Percentiles rank a stretch among this genome's conserved stretches.
These are phyloP conservation scores for Herpetotheres cachinnans DNA, from an alignment of 2,113 vertebrate species.

Conservation along the genomic window DNA sequence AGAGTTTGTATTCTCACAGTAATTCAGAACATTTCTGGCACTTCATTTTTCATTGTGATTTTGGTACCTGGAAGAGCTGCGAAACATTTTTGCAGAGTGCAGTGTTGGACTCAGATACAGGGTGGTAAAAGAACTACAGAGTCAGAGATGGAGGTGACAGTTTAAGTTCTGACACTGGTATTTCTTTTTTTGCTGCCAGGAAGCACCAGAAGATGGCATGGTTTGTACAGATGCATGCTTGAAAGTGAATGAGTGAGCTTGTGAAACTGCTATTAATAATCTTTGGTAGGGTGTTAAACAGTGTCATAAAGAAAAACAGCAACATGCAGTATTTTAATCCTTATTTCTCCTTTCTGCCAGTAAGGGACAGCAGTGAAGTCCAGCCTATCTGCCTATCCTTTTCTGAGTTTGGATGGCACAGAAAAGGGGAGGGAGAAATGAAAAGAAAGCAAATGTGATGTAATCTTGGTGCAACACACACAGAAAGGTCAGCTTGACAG, in stretches of 20 bases:
- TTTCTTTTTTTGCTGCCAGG: slow-evolving; percentile 68
- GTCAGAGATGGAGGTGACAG: slow-evolving; percentile 13
- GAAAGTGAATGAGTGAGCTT: slow-evolving; percentile 55
- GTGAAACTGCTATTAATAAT: slow-evolving; percentile 75
- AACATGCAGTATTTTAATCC: background rate
- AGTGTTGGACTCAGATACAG: background rate
- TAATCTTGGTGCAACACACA: background rate
- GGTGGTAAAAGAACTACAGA: background rate
- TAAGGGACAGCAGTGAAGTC: background rate
- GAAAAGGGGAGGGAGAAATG: background rate
- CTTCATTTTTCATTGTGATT: background rate
- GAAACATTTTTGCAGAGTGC: background rate
- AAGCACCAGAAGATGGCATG: slow-evolving; percentile 87
- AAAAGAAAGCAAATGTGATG: background rate
- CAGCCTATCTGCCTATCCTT: background rate
- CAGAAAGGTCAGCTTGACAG: background rate
- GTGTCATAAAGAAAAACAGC: slow-evolving; percentile 10
- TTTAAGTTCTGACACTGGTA: slow-evolving; percentile 22
- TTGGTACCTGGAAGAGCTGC: background rate
- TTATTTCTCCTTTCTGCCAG: slow-evolving; percentile 8
- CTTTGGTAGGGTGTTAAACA: slow-evolving; percentile 50
- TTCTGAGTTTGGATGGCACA: background rate
- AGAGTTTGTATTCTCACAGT: background rate
- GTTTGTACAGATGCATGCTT: slow-evolving; percentile 77
- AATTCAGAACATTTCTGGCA: background rate